Base-by-base conservation (phyloP, 2,888 invertebrate species). In the Emmelina monodactyla region DNA sequence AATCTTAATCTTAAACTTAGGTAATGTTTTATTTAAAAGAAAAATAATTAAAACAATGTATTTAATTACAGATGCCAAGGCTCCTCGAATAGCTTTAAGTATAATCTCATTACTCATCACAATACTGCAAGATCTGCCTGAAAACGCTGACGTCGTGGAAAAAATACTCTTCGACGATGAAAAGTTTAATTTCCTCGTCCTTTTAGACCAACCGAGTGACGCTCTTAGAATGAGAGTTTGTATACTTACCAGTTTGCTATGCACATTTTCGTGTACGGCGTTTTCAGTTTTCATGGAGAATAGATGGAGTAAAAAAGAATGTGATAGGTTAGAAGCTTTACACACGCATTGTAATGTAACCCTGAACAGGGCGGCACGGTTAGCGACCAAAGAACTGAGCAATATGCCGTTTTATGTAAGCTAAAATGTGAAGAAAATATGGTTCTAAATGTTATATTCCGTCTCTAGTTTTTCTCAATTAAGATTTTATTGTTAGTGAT, bases 111-210 rank as follows among this genome's bases (percentile, higher is more conserved):
- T 92, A 16, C 72, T 93, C 6, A 88, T 87, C 34, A 87, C 89
- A 9, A 82, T 92, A 2, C 63, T 92, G 11, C 83, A 89, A 45
- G 87, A 86, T 39, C 65, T 88, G 12, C 91, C 92, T 0, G 89
- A 91, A 53, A 88, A 91, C 55, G 86, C 86, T 0, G 88, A 88
- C 38, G 76, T 92, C 1, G 87, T 92, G 0, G 89, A 90, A 53
- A 85, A 85, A 49, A 85, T 92, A 39, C 68, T 91, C 3, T 73
- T 86, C 37, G 83, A 83, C 25, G 71, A 78, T 38, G 44, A 64
- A 2, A 65, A 66, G 2, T 71, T 69, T 37, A 78, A 84, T 51
- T 81, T 88, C 39, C 60, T 82, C 25, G 58, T 57, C 16, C 71
- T 88, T 33, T 58, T 88, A 37, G 79, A 83, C 45, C 83, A 84